Evolutionary conservation across 2,888 invertebrate species (phyloP), one percentile per base, ranked within the genome.

Genomic region (Caenorhabditis zanzibari): DNA sequence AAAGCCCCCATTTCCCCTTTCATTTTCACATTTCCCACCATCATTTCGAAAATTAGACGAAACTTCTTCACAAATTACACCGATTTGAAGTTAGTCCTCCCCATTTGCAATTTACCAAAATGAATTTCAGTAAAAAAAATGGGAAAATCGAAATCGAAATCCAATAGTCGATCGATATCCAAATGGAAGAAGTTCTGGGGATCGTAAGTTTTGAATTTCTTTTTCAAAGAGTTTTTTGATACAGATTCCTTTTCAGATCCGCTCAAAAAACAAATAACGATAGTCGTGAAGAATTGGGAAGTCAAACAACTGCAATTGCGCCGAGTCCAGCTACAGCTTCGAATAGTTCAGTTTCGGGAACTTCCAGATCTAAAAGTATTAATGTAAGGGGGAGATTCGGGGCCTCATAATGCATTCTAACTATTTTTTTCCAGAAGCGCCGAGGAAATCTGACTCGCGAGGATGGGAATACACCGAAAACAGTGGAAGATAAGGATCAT

Each of bases 61-160:
- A 41, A 38, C 19, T 59, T 61, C 72, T 49, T 47, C 61, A 19
- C 47, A 72, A 22, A 59, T 72, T 68, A 52, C 72, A 61, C 61
- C 61, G 26, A 19, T 72, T 61, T 49, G 61, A 59, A 72, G 72
- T 72, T 16, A 61, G 72, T 58, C 41, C 1, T 28, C 10, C 32
- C 6, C 32, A 1, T 24, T 19, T 12, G 5, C 38, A 38, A 38
- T 2, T 38, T 12, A 38, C 2, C 10, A 2, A 12, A 2, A 10
- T 12, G 6, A 47, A 32, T 54, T 68, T n/a, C 69, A 69, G 69
- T 69, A 12, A 68, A 64, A n/a, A n/a, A 64, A 54, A 69, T 72
- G 72, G 61, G 61, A 32, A 72, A 72, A 61, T 72, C 71, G 35
- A 71, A 71, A 47, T 58, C 71, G 32, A 72, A 72, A 32, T 61